Conservation (phyloP, 2,888 invertebrate genomes). For the Eupithecia tripunctaria region DNA sequence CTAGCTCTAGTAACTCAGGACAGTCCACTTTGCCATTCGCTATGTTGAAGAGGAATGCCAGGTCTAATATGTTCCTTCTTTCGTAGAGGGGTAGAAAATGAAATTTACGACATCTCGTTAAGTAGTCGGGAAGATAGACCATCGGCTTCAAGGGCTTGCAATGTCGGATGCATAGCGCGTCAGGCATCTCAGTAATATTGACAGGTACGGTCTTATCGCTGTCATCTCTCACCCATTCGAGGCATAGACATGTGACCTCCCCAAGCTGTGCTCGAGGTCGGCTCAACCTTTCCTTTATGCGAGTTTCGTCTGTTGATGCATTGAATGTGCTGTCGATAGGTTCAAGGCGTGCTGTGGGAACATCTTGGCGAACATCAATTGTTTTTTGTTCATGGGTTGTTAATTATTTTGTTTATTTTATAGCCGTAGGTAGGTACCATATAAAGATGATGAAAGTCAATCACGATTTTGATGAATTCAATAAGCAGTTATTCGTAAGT, state of each 20-base stretch:
- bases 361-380: slow-evolving; percentile 53
- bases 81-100: too few relatives aligned
- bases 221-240: slow-evolving; percentile 76
- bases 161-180: slow-evolving; percentile 41
- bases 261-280: slow-evolving; percentile 65
- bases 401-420: slow-evolving; percentile 25
- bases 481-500: slow-evolving; percentile 24
- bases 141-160: slow-evolving; percentile 37
- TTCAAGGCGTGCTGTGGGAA: slow-evolving; percentile 58
- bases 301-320: slow-evolving; percentile 47
- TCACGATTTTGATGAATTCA: slow-evolving; percentile 40
- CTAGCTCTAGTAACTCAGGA: too few relatives aligned
- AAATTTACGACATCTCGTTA: too few relatives aligned
- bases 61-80: too few relatives aligned
- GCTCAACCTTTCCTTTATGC: slow-evolving; percentile 65
- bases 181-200: slow-evolving; percentile 41
- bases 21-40: too few relatives aligned
- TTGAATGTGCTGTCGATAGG: slow-evolving; percentile 59
- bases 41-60: too few relatives aligned
- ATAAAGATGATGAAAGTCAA: slow-evolving; percentile 13
- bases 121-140: too few relatives aligned
- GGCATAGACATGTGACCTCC: slow-evolving; percentile 71
- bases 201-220: slow-evolving; percentile 65
- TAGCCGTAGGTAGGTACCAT: not conserved
- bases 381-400: slow-evolving; percentile 49